Evolutionary conservation across 1,140 invertebrate species (phyloP).

Genomic region (Aphelinus atriplicis): DNA sequence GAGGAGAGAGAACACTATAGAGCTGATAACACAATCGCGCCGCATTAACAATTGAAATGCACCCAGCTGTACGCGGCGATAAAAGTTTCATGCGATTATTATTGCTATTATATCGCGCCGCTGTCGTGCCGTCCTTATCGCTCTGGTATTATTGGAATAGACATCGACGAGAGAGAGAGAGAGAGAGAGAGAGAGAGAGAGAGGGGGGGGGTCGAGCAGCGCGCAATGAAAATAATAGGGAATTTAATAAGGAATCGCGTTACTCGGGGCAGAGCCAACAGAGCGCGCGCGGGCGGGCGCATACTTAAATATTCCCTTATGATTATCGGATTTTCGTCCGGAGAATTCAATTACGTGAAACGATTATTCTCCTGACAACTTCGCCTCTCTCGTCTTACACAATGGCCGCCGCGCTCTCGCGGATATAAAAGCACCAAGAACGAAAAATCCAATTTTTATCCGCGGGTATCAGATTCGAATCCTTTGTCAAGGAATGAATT

Average conservation of each 20-base stretch:
- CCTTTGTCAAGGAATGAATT: too few species aligned
- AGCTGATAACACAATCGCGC: conserved; percentile 35
- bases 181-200: conserved; percentile 8
- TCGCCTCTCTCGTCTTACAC: conserved; percentile 17
- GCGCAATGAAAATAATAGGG: conserved; percentile 31
- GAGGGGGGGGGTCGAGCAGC: background rate
- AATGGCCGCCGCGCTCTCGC: background rate
- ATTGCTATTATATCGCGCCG: conserved; percentile 4
- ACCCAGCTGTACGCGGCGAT: background rate
- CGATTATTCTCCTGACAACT: conserved; percentile 27
- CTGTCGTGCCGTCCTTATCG: conserved; percentile 1
- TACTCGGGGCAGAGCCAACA: background rate
- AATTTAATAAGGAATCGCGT: conserved; percentile 27
- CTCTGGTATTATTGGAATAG: conserved; percentile 10
- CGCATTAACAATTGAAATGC: conserved; percentile 35
- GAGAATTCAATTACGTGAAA: conserved; percentile 34
- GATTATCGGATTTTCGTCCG: conserved; percentile 35
- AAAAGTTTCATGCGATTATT: conserved; percentile 35
- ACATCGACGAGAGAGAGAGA: background rate
- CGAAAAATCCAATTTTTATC: background rate
- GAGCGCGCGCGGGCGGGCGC: background rate
- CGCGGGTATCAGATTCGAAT: too few species aligned
- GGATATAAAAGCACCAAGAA: conserved; percentile 2
- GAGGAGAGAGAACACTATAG: background rate
- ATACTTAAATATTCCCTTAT: conserved; percentile 33